phyloP scores from a whole-genome alignment of 2,888 invertebrate genomes.

The Watsonalla cultraria region DNA sequence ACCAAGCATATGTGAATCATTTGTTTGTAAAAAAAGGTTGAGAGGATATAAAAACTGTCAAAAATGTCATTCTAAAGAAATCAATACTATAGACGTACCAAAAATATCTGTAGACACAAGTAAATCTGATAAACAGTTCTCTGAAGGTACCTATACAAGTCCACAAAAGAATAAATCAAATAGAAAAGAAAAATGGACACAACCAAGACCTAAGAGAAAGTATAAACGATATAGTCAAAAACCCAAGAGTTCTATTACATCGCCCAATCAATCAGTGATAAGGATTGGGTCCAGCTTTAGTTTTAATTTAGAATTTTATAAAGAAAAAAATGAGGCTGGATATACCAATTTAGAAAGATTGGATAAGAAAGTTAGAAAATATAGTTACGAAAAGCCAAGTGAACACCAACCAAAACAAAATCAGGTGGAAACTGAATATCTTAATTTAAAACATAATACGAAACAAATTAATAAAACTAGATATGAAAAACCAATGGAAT shows the following conservation, averaged over 20 bases:
- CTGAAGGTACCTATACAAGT: background rate
- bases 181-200: too few relatives aligned
- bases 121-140: background rate
- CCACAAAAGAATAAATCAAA: background rate
- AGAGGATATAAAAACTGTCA: background rate
- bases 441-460: background rate
- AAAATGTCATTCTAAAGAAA: background rate
- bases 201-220: background rate
- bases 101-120: background rate
- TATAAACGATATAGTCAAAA: background rate
- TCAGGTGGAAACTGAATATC: background rate
- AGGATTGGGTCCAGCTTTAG: slow-evolving; percentile 26
- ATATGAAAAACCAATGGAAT: background rate
- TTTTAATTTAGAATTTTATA: slow-evolving; percentile 32
- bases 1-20: background rate
- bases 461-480: background rate
- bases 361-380: background rate
- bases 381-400: background rate
- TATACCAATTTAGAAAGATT: background rate
- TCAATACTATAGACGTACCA: background rate
- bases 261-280: slow-evolving; percentile 12
- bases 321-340: slow-evolving; percentile 11
- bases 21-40: background rate
- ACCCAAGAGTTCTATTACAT: background rate
- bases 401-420: background rate